Base-by-base conservation (phyloP, 2,113 vertebrate species). In the Prionailurus bengalensis region DNA sequence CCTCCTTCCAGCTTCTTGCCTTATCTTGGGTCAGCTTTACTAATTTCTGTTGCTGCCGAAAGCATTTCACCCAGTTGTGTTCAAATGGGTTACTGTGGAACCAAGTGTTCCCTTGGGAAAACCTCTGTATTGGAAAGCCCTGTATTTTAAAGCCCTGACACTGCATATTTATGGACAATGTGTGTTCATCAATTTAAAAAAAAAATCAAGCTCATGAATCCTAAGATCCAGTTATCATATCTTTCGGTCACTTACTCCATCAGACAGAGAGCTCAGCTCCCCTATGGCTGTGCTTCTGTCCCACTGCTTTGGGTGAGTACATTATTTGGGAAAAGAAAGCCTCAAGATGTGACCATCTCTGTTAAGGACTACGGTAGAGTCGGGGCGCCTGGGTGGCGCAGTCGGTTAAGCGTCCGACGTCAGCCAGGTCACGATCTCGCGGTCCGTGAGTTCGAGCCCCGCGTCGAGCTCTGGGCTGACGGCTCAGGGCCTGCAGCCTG, bases 111-210 rank as follows among this genome's bases (percentile, higher is more conserved):
- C 48, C 7, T 73, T 25, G 15, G 0, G 27, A 51, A 51, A 83
- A 63, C 15, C 65, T 45, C 53, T 23, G 39, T 48, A 6, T 5
- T 10, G 29, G 23, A 63, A 16, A 42, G 42, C 42, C 42, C 42
- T 42, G 42, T 42, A 42, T 29, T 4, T 45, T 25, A 3, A 1
- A 11, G 6, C 2, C 23, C 42, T 1, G 29, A 73, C 0, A 0
- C 31, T 29, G 80, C 23, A 0, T 4, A 2, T 27, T 36, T 51
- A 53, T 0, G 17, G 15, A 42, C 68, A 19, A 83, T 19, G 23
- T 14, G 9, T 23, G 55, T 58, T 53, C 4, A 15, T 51, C 45
- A 5, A 66, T 25, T 66, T 31, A 27, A 12, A 53, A 86, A 45
- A 45, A 9, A 61, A 2, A 23, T 33, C 71, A 4, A 42, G 27